Base-by-base conservation (phyloP, 92 coral and sea anemone species). In the Palythoa grandis region DNA sequence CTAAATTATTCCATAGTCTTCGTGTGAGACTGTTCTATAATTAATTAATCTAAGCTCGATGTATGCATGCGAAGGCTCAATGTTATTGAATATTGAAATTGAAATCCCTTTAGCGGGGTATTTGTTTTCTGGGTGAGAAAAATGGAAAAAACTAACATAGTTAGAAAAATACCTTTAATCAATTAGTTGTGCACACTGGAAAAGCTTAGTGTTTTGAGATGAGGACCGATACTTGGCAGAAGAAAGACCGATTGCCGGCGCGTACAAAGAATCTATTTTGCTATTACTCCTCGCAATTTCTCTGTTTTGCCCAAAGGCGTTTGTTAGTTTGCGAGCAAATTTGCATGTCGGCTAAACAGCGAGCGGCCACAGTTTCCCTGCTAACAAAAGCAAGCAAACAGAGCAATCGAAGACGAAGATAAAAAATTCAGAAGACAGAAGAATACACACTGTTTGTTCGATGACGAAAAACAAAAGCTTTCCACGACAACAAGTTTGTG, bases 281-380 rank as follows among this genome's bases (percentile, higher is more conserved):
- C 70, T 82, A 90, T 56, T 77, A 72, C 78, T 74, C 71, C 71
- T 72, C 76, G 77, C 78, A 91, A 87, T 91, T 74, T 88, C 84
- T 75, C 70, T 87, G 93, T 87, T 57, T 37, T 87, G 91, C 93
- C 93, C 78, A 87, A 87, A 87, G 93, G 91, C 91, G 86, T 86
- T 84, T 87, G 76, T 79, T 19, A 84, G 82, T 35, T 29, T 77
- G 73, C 86, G 58, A 78, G 71, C 78, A 73, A 84, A 78, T 91
- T 91, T 83, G 91, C 76, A 65, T 71, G 23, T 71, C 85, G 85
- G 85, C 43, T 20, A 60, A 80, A 80, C 85, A 66, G 85, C 74
- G 20, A 80, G 85, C 56, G 85, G 57, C 74, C 74, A 22, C 23
- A 48, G 74, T 22, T 80, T 66, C 70, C 72, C 22, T 47, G 15